These are phyloP conservation scores for Solen grandis DNA, from an alignment of 1,140 invertebrate genomes.

Conservation along the genomic window DNA sequence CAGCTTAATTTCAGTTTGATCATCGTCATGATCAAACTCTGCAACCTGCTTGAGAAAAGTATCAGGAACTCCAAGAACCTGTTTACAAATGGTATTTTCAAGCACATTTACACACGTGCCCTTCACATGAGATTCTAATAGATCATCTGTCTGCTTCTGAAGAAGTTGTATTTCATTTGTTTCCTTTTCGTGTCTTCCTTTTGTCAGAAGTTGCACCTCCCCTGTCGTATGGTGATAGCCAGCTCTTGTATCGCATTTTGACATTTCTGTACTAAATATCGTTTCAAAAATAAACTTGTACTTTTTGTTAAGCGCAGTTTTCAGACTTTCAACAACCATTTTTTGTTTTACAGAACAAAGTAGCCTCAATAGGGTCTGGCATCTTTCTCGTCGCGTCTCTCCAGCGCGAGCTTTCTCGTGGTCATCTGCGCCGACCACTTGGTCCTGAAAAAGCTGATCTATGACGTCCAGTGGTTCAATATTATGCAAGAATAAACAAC, in stretches of 20 bases:
- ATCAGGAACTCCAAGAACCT: not conserved
- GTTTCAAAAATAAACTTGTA: conserved; percentile 37
- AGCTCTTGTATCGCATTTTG: no score
- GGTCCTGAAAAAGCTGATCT: conserved; percentile 54
- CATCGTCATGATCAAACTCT: not conserved
- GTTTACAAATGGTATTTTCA: not conserved
- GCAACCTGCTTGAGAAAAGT: not conserved
- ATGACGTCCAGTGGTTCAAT: conserved; percentile 60
- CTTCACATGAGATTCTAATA: not conserved
- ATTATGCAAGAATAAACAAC: conserved; percentile 51
- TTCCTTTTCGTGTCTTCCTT: no score
- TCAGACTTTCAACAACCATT: conserved; percentile 12
- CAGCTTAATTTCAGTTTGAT: not conserved
- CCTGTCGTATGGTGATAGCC: no score
- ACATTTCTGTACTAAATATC: no score
- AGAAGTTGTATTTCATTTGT: not conserved
- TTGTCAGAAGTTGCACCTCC: no score
- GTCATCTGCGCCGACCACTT: conserved; percentile 43
- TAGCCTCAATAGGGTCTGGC: conserved; percentile 30
- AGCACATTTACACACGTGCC: no score
- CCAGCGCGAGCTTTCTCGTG: conserved; percentile 32
- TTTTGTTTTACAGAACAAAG: conserved; percentile 10
- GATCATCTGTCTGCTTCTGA: not conserved
- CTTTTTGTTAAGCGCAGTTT: conserved; percentile 36
- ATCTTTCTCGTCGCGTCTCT: conserved; percentile 51